phyloP scores from a whole-genome alignment of 2,888 invertebrate species.

The Onchidella celtica region DNA sequence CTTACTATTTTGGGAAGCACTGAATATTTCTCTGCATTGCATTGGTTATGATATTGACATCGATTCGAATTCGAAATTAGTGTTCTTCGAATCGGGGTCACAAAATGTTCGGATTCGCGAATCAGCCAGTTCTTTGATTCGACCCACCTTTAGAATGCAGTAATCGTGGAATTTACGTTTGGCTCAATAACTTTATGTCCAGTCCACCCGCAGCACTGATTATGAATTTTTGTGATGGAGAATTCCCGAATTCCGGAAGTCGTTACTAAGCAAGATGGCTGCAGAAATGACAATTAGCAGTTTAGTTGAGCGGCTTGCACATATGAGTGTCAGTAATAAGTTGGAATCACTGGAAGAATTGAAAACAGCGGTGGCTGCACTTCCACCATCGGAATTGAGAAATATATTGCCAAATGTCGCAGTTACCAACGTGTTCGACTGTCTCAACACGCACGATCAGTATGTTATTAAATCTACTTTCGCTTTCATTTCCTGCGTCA shows the following conservation, averaged over 20 bases:
- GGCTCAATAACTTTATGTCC: not conserved
- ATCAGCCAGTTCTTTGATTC: too few relatives aligned
- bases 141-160: too few relatives aligned
- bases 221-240: too few relatives aligned
- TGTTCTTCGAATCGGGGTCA: too few relatives aligned
- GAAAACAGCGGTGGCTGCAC: slow-evolving; percentile 62
- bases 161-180: too few relatives aligned
- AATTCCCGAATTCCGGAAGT: too few relatives aligned
- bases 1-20: too few relatives aligned
- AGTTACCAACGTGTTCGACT: slow-evolving; percentile 66
- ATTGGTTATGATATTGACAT: too few relatives aligned
- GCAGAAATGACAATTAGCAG: slow-evolving; percentile 24
- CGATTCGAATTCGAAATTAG: too few relatives aligned
- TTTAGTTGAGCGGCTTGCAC: slow-evolving; percentile 58
- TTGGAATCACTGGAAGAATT: slow-evolving; percentile 65
- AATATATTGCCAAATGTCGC: slow-evolving; percentile 66
- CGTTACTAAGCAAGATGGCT: slow-evolving; percentile 19
- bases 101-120: too few relatives aligned
- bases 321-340: slow-evolving; percentile 58
- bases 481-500: slow-evolving; percentile 10
- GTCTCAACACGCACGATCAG: slow-evolving; percentile 68
- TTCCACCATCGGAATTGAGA: slow-evolving; percentile 58
- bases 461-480: slow-evolving; percentile 54
- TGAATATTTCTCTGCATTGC: too few relatives aligned
- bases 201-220: not conserved